A percentile compares a stretch with the other conserved stretches of the same genome.
Evolutionary conservation across 2,888 invertebrate species (phyloP).

Genomic region (Nineta flava): DNA sequence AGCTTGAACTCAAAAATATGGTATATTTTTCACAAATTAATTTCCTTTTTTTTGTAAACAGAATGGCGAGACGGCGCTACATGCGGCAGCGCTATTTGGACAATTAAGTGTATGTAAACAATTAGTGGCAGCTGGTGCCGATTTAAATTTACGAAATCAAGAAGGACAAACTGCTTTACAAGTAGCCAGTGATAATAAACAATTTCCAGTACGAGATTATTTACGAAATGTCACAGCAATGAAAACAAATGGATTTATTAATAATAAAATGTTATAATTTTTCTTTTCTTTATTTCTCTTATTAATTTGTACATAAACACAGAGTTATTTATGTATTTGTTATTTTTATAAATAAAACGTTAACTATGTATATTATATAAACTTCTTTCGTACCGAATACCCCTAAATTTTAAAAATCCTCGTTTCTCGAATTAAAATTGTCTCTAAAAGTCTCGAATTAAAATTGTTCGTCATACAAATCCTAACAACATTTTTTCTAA

Average conservation of each 20-base stretch:
- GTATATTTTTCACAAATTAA: too few species aligned
- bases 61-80: constrained; percentile 86
- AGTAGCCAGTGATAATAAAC: constrained; percentile 39
- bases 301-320: neutral
- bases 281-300: neutral
- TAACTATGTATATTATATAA: neutral
- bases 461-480: too few species aligned
- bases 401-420: too few species aligned
- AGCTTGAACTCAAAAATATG: too few species aligned
- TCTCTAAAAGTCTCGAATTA: too few species aligned
- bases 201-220: constrained; percentile 37
- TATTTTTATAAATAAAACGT: constrained; percentile 1
- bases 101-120: constrained; percentile 64
- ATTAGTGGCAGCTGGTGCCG: constrained; percentile 51
- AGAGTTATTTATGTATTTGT: neutral
- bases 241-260: neutral
- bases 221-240: constrained; percentile 24
- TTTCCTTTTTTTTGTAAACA: too few species aligned
- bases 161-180: constrained; percentile 52
- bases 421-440: too few species aligned
- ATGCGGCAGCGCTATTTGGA: constrained; percentile 82
- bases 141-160: constrained; percentile 52
- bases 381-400: too few species aligned
- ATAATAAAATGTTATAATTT: neutral
- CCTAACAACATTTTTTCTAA: too few species aligned